Conservation (phyloP, 64 coral and sea anemone species). For the Catalaphyllia jardinei region DNA sequence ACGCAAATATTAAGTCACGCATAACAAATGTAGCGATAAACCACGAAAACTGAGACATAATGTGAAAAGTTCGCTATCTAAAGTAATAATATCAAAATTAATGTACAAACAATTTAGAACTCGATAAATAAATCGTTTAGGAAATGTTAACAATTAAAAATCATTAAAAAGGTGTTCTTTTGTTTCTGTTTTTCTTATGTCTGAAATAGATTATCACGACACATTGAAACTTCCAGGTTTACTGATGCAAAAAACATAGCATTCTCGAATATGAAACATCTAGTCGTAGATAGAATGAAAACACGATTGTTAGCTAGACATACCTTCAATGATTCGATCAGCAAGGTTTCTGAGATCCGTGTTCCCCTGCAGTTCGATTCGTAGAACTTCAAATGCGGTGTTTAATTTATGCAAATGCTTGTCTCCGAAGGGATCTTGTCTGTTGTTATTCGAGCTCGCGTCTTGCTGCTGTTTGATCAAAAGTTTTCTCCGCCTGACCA, state of each 20-base stretch:
- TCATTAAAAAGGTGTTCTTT: neutral
- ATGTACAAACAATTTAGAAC: neutral
- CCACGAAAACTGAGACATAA: neutral
- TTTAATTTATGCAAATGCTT: slow-evolving; percentile 66
- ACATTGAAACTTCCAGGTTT: neutral
- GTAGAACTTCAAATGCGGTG: slow-evolving; percentile 63
- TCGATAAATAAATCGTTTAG: neutral
- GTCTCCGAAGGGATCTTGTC: slow-evolving; percentile 19
- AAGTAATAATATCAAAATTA: neutral
- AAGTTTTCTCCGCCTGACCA: slow-evolving; percentile 51
- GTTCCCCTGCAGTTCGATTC: slow-evolving; percentile 21
- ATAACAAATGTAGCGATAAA: neutral
- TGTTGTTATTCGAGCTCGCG: neutral
- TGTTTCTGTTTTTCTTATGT: neutral
- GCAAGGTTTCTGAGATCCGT: neutral
- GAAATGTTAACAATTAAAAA: neutral
- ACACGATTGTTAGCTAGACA: neutral
- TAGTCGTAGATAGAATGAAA: no score
- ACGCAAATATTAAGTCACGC: slow-evolving; percentile 25
- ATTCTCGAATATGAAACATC: neutral
- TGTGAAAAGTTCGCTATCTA: neutral
- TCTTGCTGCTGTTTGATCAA: slow-evolving; percentile 51
- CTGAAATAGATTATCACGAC: neutral
- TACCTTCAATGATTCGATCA: slow-evolving; percentile 14
- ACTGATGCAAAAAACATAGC: neutral